A percentile compares a stretch with the other conserved stretches of the same genome.
Evolutionary conservation across 2,113 vertebrate genomes (phyloP).

Genomic region (Hydropotes inermis): DNA sequence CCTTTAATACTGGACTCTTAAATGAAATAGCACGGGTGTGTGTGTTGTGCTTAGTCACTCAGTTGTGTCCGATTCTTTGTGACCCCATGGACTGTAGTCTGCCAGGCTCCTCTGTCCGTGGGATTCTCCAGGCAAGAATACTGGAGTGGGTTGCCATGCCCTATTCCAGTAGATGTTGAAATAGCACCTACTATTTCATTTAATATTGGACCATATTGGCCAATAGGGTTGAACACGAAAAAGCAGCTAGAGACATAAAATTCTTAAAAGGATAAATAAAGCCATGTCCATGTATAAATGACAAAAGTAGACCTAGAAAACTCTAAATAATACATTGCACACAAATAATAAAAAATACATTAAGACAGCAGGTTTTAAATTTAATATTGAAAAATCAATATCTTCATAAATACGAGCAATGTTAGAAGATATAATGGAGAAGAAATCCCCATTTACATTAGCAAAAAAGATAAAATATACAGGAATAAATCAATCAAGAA

Average conservation of each 20-base stretch:
- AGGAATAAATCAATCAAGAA: not conserved
- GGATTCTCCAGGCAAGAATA: not conserved
- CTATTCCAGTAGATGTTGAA: not conserved
- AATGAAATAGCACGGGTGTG: not conserved
- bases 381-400: not conserved
- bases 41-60: not conserved
- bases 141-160: too few species aligned
- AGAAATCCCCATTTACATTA: not conserved
- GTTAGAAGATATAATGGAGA: not conserved
- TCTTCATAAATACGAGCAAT: not conserved
- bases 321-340: not conserved
- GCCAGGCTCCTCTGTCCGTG: not conserved
- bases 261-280: not conserved
- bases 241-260: not conserved
- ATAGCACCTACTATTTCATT: not conserved
- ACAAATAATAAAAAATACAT: not conserved
- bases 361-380: not conserved
- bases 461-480: not conserved
- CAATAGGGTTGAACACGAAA: not conserved
- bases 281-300: not conserved
- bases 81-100: not conserved
- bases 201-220: not conserved
- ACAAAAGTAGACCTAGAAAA: not conserved
- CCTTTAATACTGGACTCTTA: not conserved
- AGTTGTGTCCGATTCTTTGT: not conserved